Conservation (phyloP, 2,888 invertebrate genomes). For the Clunio marinus region DNA sequence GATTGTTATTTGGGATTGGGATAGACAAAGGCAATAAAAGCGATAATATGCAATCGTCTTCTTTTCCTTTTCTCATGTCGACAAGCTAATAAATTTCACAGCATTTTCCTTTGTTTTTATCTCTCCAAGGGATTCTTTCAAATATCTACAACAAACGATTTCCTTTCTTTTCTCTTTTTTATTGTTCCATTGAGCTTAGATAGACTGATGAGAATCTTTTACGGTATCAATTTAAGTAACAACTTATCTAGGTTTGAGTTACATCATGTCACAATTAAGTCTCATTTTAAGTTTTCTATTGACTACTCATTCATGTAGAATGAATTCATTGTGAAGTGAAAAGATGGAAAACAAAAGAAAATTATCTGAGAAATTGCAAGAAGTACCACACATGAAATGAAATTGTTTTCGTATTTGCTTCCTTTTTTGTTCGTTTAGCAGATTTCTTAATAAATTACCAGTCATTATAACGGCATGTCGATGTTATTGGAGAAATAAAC, state of each 20-base stretch:
- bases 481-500: not conserved
- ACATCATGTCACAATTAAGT: no score
- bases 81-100: not conserved
- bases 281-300: no score
- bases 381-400: constrained; percentile 9
- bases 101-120: not conserved
- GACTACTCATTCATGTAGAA: no score
- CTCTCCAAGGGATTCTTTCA: not conserved
- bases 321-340: no score
- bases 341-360: not conserved
- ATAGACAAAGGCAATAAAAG: constrained; percentile 15
- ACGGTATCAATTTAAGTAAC: no score
- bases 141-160: no score
- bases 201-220: not conserved
- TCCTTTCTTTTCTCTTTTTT: not conserved
- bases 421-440: not conserved
- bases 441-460: constrained; percentile 4
- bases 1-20: not conserved
- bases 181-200: not conserved
- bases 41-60: no score
- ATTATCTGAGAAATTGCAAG: not conserved
- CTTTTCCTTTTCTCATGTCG: no score
- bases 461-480: not conserved
- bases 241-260: no score
- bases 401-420: no score